Conservation (phyloP, 2,888 invertebrate species). For the Lepidonotus clava region DNA sequence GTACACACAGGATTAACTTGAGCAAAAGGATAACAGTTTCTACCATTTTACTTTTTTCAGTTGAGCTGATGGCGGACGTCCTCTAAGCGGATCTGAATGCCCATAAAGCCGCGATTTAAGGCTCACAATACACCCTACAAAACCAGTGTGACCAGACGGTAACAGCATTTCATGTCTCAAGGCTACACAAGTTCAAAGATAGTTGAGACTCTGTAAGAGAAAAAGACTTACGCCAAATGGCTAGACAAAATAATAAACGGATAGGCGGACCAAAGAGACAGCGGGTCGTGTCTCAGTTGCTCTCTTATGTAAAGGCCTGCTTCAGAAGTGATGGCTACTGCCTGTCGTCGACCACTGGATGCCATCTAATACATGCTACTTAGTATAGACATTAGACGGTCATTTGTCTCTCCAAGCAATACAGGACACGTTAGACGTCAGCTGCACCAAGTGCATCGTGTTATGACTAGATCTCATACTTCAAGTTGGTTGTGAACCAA, state of each 20-base stretch:
- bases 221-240: conserved; percentile 5
- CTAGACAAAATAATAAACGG: background rate
- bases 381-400: background rate
- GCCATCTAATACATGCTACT: background rate
- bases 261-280: background rate
- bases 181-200: background rate
- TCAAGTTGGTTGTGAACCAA: conserved; percentile 10
- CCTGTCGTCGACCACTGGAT: too few species aligned
- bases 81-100: background rate
- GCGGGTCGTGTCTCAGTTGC: background rate
- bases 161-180: background rate
- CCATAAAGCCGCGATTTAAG: background rate
- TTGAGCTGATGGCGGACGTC: background rate
- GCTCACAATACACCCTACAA: background rate
- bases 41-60: too few species aligned
- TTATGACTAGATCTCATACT: conserved; percentile 20
- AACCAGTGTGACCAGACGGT: background rate
- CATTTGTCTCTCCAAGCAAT: conserved; percentile 4
- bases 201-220: background rate
- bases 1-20: too few species aligned
- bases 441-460: conserved; percentile 27
- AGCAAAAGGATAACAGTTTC: too few species aligned
- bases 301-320: background rate
- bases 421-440: too few species aligned
- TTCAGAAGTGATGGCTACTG: too few species aligned